Evolutionary conservation across 2,888 invertebrate genomes (phyloP), one percentile per base, ranked within the genome.

Genomic region (Eudemis profundana): DNA sequence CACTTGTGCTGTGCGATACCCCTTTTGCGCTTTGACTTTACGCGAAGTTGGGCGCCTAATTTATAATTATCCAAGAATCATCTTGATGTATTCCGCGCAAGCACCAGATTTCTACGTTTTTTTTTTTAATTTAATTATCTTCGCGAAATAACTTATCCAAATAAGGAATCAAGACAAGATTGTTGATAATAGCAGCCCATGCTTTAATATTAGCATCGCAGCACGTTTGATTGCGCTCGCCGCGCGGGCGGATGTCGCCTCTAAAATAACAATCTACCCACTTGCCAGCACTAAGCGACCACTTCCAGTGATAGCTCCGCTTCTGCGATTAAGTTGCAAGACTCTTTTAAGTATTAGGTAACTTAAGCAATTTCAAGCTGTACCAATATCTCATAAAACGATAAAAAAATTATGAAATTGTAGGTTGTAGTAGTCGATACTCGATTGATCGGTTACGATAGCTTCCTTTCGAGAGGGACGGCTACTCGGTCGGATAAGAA

Each of bases 231-330:
- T 71, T 71, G 70, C 70, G 68, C 66, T 63, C 65, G 66, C 67
- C 56, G 64, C 67, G 66, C 67, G 69, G 69, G 59, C 74, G 77
- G 76, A 76, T 76, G 74, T 71, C 72, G 70, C 61, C 74, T 73
- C 73, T 76, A 74, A 77, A 77, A 76, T 76, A 75, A 74, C 75
- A 73, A 73, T 72, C 74, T 74, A 62, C 71, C 70, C 70, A 72
- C 70, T 72, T 71, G 70, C 70, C 68, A 63, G 53, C 57, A 59
- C 68, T 72, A 71, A 71, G 66, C 70, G 70, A 71, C 68, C 67
- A 73, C 74, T 74, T 74, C 71, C 69, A 72, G 61, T 46, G 49
- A 47, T 62, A 60, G 54, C 51, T 40, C 38, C 33, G 46, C 21
- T 33, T 60, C 29, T 38, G 19, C 17, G 51, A 5, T 17, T 21